phyloP scores from a whole-genome alignment of 2,797 vertebrate genomes.

The Taenioides sp. region DNA sequence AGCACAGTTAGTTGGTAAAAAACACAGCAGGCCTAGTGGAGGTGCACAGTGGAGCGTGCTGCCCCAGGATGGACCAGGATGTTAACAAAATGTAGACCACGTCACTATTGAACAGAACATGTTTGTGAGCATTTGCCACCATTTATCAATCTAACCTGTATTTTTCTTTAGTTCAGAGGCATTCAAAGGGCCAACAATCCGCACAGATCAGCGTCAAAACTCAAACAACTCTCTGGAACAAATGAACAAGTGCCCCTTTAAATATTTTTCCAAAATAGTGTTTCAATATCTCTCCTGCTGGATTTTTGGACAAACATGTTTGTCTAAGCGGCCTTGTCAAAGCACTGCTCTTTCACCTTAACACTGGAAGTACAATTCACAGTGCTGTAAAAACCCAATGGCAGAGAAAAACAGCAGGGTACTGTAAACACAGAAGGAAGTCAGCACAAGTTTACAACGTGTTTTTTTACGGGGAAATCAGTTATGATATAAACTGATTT shows the following conservation, averaged over 20 bases:
- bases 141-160: constrained; percentile 29
- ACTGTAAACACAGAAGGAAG: constrained; percentile 35
- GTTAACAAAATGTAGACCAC: constrained; percentile 44
- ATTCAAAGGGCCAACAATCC: constrained; percentile 56
- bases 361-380: constrained; percentile 29
- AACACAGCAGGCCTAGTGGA: constrained; percentile 27
- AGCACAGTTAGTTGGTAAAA: constrained; percentile 15
- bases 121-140: constrained; percentile 27
- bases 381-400: constrained; percentile 36
- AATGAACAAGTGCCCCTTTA: constrained; percentile 50
- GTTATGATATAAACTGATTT: constrained; percentile 6
- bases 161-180: constrained; percentile 50
- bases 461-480: constrained; percentile 11
- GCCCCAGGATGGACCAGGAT: constrained; percentile 40
- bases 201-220: constrained; percentile 49
- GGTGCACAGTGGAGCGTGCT: constrained; percentile 59
- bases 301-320: constrained; percentile 53
- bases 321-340: constrained; percentile 52
- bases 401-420: constrained; percentile 40
- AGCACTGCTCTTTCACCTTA: constrained; percentile 48
- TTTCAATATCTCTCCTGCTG: constrained; percentile 38
- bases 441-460: constrained; percentile 23
- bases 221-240: constrained; percentile 41
- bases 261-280: constrained; percentile 43
- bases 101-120: constrained; percentile 11